phyloP scores from a whole-genome alignment of 1,140 invertebrate species.

The Cotesia typhae region DNA sequence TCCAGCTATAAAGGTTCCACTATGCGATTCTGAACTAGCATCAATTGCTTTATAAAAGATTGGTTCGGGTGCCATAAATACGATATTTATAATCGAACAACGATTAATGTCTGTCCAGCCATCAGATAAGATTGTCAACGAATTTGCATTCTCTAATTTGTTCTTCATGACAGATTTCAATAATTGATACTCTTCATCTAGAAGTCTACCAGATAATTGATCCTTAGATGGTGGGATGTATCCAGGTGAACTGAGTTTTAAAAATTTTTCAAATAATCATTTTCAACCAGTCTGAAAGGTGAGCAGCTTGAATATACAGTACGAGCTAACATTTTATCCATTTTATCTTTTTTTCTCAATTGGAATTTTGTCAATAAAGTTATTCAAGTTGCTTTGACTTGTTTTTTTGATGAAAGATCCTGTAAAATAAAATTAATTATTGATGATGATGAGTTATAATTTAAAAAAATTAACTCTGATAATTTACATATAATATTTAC shows the following conservation, averaged over 20 bases:
- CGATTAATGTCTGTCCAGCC: slow-evolving; percentile 30
- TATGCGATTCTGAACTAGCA: slow-evolving; percentile 21
- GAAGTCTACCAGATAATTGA: background rate
- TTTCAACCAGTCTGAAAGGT: background rate
- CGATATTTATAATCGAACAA: slow-evolving; percentile 20
- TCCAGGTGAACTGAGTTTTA: background rate
- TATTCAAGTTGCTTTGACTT: background rate
- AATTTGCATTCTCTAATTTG: background rate
- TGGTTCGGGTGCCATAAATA: slow-evolving; percentile 26
- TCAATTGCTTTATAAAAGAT: slow-evolving; percentile 22
- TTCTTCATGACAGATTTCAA: background rate
- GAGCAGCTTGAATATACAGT: background rate
- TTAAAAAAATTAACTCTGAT: no score
- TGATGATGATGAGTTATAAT: no score
- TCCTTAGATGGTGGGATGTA: background rate
- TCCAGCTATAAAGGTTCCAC: slow-evolving; percentile 14
- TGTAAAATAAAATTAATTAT: no score
- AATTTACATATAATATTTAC: no score
- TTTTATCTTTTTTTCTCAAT: background rate
- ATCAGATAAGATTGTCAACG: slow-evolving; percentile 29
- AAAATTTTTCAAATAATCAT: background rate
- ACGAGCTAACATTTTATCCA: background rate
- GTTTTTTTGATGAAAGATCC: no score
- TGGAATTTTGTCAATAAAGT: background rate
- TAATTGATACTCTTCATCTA: background rate